Percentiles rank a stretch among this genome's conserved stretches.
phyloP scores from a whole-genome alignment of 2,888 invertebrate species.

The Taphrorychus bicolor region DNA sequence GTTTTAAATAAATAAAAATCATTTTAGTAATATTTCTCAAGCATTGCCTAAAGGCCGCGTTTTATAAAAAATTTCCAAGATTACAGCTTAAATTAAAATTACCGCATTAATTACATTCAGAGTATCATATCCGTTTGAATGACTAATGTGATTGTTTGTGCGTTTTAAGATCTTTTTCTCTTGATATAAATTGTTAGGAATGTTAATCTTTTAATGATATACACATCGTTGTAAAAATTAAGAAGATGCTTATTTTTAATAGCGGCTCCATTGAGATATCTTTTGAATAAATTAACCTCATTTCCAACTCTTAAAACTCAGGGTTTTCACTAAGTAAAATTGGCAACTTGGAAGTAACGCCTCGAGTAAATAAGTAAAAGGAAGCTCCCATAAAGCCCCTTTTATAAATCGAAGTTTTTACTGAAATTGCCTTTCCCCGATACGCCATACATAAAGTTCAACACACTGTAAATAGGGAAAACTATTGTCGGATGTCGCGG shows the following conservation, averaged over 20 bases:
- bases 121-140: not conserved
- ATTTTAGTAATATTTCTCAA: too few species aligned
- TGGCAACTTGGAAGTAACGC: not conserved
- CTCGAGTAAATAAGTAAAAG: not conserved
- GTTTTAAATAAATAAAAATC: too few species aligned
- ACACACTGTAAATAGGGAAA: slow-evolving; percentile 11
- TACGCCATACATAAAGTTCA: slow-evolving; percentile 9
- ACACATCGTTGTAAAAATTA: not conserved
- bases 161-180: not conserved
- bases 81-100: not conserved
- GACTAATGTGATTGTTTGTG: not conserved
- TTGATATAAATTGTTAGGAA: not conserved
- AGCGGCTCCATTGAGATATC: not conserved
- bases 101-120: not conserved
- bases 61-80: not conserved
- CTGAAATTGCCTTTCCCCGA: slow-evolving; percentile 3
- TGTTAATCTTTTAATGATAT: not conserved
- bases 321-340: not conserved
- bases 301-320: not conserved
- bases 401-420: slow-evolving; percentile 7
- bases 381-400: slow-evolving; percentile 1
- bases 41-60: not conserved
- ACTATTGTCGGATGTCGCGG: slow-evolving; percentile 7
- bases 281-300: not conserved
- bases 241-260: not conserved